These are phyloP conservation scores for Ostrea denselamellosa DNA, from an alignment of 1,140 invertebrate species.

Conservation along the genomic window DNA sequence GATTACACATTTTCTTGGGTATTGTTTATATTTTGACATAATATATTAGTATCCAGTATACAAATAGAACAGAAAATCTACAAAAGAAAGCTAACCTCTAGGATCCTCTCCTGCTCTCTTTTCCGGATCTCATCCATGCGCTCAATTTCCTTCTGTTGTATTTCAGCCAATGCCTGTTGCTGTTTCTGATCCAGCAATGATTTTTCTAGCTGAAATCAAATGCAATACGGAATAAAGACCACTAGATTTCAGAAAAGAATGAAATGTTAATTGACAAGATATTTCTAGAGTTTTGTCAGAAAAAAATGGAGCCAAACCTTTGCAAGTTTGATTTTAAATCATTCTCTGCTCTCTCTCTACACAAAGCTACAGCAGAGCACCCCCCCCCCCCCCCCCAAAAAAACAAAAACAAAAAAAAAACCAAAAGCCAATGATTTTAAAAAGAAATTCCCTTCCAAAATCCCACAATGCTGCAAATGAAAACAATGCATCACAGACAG, in stretches of 20 bases:
- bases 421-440: neutral
- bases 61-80: neutral
- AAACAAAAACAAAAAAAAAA: neutral
- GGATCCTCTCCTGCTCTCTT: constrained; percentile 91
- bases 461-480: neutral
- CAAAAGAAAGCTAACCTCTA: constrained; percentile 81
- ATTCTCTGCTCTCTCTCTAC: neutral
- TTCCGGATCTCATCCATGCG: constrained; percentile 88
- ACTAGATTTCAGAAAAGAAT: neutral
- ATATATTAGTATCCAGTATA: constrained; percentile 15
- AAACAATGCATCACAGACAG: neutral
- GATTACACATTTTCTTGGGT: neutral
- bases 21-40: neutral
- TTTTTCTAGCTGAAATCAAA: constrained; percentile 84
- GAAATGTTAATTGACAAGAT: neutral
- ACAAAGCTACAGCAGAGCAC: neutral
- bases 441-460: neutral
- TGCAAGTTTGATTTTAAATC: too few relatives aligned
- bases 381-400: neutral
- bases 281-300: neutral
- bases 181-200: constrained; percentile 89
- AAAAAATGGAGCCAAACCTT: neutral
- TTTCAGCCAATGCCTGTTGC: constrained; percentile 86
- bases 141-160: constrained; percentile 87
- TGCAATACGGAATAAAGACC: neutral